Evolutionary conservation across 2,888 invertebrate genomes (phyloP).

Genomic region (Epiblema foenella): DNA sequence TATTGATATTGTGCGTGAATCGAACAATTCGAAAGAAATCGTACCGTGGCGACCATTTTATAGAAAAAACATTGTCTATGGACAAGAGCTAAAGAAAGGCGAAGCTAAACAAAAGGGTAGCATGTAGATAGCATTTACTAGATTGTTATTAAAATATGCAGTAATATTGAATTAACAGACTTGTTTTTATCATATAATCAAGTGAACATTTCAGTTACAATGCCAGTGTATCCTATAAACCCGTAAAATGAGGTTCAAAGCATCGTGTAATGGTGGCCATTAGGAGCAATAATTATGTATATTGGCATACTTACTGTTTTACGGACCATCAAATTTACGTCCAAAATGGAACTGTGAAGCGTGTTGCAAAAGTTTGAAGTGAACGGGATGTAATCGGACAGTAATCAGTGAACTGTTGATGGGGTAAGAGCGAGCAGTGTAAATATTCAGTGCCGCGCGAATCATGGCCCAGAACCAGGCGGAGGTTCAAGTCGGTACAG

Average conservation of each 20-base stretch:
- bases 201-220: slow-evolving; percentile 61
- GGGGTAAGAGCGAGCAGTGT: slow-evolving; percentile 68
- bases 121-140: slow-evolving; percentile 81
- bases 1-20: slow-evolving; percentile 50
- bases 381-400: slow-evolving; percentile 71
- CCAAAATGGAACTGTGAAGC: slow-evolving; percentile 57
- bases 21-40: slow-evolving; percentile 59
- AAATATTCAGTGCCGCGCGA: slow-evolving; percentile 68
- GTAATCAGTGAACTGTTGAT: slow-evolving; percentile 68
- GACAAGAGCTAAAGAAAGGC: slow-evolving; percentile 79
- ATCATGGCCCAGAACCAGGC: slow-evolving; percentile 84
- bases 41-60: slow-evolving; percentile 81
- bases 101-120: slow-evolving; percentile 85
- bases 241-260: slow-evolving; percentile 77
- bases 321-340: slow-evolving; percentile 71
- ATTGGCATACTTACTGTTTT: slow-evolving; percentile 82
- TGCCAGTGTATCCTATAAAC: slow-evolving; percentile 60
- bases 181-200: slow-evolving; percentile 58
- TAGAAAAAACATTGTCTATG: slow-evolving; percentile 77
- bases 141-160: slow-evolving; percentile 67
- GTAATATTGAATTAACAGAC: slow-evolving; percentile 61
- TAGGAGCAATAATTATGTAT: slow-evolving; percentile 84
- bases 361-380: slow-evolving; percentile 56
- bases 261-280: slow-evolving; percentile 85
- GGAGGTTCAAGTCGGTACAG: slow-evolving; percentile 82